Evolutionary conservation across 30 jellyfish, hydroid and myxozoan genomes (phyloP), one percentile per base, ranked within the genome.

Genomic region (Hydractinia symbiolongicarpus): DNA sequence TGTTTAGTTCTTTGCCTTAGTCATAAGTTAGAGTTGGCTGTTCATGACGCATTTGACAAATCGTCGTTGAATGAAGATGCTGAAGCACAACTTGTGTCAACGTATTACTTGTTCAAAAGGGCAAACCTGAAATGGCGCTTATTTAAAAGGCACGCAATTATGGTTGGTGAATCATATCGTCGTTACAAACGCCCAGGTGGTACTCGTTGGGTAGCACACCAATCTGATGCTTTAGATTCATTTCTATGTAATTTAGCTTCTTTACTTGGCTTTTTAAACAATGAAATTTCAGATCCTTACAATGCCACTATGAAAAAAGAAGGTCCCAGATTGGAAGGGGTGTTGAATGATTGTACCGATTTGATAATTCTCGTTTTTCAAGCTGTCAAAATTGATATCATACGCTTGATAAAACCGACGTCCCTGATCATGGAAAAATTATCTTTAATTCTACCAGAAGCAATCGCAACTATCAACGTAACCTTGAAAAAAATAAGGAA

Each of bases 71-170:
- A 73, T 4, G 44, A 30, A 0, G 44, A 11, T 0, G n/a, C 44
- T 17, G 76, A 73, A 2, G 76, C 2, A 14, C 44, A 73, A 14
- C 76, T 9, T 14, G 11, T 4, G 15, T 9, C 16, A 13, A 0
- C 44, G 1, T 61, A 77, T 54, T 77, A 77, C 4, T 21, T 73
- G 11, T 21, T 73, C n/a, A 73, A 73, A 73, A 13, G 78, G 50
- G 82, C 77, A 9, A 58, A 11, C n/a, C 68, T 58, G 68, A n/a
- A 11, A n/a, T n/a, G n/a, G n/a, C n/a, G n/a, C 78, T 68, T 68
- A 4, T 68, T 68, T 68, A 68, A 68, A 3, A 0, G 1, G 13
- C 78, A 68, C 1, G 1, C 54, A 4, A 21, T 72, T 0, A 21
- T 5, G 5, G 2, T 21, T 3, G 81, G 81, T 0, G 2, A 72